Percentiles rank a stretch among this genome's conserved stretches.
Conservation (phyloP, 1,140 invertebrate genomes). For the Diploscapter pachys region DNA sequence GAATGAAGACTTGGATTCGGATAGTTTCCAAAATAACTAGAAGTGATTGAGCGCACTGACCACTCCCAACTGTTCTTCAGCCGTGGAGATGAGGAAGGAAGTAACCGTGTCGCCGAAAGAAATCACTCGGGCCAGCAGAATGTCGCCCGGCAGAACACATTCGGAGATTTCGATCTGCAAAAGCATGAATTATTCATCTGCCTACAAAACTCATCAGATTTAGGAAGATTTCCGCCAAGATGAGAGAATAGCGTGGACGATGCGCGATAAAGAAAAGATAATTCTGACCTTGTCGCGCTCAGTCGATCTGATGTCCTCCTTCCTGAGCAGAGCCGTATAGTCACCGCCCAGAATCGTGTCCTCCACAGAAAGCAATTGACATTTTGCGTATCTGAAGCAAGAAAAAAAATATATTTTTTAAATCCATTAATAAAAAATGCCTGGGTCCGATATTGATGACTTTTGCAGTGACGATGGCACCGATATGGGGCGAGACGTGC, state of each 20-base stretch:
- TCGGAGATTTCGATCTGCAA: slow-evolving; percentile 30
- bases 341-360: slow-evolving; percentile 28
- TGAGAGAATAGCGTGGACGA: not conserved
- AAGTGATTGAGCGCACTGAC: slow-evolving; percentile 2
- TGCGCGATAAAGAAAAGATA: not conserved
- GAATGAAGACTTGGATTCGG: too few relatives aligned
- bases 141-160: slow-evolving; percentile 31
- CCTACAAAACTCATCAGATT: not conserved
- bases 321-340: slow-evolving; percentile 23
- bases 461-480: slow-evolving; percentile 34
- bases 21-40: not conserved
- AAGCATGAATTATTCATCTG: not conserved
- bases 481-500: slow-evolving; percentile 35
- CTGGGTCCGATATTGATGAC: slow-evolving; percentile 22
- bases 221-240: not conserved
- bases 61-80: slow-evolving; percentile 35
- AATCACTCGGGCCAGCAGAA: slow-evolving; percentile 38
- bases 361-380: slow-evolving; percentile 31
- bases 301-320: slow-evolving; percentile 27
- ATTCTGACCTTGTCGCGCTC: slow-evolving; percentile 33
- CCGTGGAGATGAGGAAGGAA: slow-evolving; percentile 36
- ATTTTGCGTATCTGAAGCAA: slow-evolving; percentile 35
- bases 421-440: not conserved
- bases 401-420: not conserved
- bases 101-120: slow-evolving; percentile 36